Base-by-base conservation (phyloP, 2,113 vertebrate genomes). In the Sorex fumeus region DNA sequence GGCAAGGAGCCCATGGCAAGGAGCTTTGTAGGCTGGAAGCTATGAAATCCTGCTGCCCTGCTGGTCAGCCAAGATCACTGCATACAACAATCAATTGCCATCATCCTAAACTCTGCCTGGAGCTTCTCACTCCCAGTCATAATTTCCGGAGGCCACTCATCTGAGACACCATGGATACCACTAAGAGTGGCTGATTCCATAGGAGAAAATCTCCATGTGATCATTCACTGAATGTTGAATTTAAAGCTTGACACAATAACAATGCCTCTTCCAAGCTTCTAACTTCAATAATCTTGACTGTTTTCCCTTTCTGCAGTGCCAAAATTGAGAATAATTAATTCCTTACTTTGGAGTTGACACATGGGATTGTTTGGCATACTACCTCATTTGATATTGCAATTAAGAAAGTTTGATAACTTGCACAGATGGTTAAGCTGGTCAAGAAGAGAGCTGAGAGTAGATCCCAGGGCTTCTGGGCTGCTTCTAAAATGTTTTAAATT, bases 301-400 rank as follows among this genome's bases (percentile, higher is more conserved):
- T 69, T 92, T 57, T 40, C 27, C n/a, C 36, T 77, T 96, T 71
- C 27, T 60, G 40, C 45, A 66, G 23, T 21, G 30, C 75, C 66
- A 72, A 87, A 78, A 62, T 84, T 60, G 77, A 25, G 27, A n/a
- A 69, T 93, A 66, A 82, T 60, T 67, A 32, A 67, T 81, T 60
- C 60, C 32, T 79, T 34, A 45, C n/a, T 93, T 62, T 13, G 13
- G 28, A 27, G 34, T 57, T 2, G 34, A 82, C 70, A 85, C 32
- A 15, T 70, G 72, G 71, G 18, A 7, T 28, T 36, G 13, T 57
- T 71, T 40, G 34, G 23, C 0, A 1, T 72, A 71, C 57, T 74
- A 2, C 57, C n/a, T 70, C 50, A 45, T 28, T 36, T 34, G 27
- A 80, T 86, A 76, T 80, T 76, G 70, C 8, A 88, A 19, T 34